These are phyloP conservation scores for Orbicella faveolata DNA, from an alignment of 64 coral and sea anemone genomes.

Conservation along the genomic window DNA sequence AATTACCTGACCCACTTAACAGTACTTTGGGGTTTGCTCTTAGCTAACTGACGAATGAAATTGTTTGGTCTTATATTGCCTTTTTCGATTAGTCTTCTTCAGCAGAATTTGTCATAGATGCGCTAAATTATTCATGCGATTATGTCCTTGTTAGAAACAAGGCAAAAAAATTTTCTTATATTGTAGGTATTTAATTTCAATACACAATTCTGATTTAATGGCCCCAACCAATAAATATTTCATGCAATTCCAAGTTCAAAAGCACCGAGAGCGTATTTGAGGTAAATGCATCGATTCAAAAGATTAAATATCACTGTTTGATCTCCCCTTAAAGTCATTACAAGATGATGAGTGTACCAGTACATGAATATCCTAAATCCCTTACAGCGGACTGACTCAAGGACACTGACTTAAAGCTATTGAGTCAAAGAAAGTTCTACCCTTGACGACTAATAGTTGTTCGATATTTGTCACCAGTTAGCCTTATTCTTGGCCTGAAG, in stretches of 20 bases:
- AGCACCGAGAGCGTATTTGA: background rate
- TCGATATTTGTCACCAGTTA: too few relatives aligned
- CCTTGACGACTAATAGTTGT: too few relatives aligned
- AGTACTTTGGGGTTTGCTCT: background rate
- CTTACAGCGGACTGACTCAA: too few relatives aligned
- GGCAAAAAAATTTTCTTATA: background rate
- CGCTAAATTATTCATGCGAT: background rate
- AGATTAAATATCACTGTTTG: background rate
- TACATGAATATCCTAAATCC: too few relatives aligned
- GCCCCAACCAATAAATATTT: background rate
- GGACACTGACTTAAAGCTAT: too few relatives aligned
- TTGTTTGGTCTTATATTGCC: background rate
- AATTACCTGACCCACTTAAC: background rate
- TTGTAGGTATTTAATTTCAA: background rate
- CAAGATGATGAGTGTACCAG: too few relatives aligned
- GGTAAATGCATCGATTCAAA: background rate
- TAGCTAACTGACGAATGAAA: background rate
- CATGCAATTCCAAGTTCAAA: background rate
- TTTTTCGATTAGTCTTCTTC: background rate
- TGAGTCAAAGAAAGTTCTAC: too few relatives aligned
- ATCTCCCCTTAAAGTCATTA: background rate
- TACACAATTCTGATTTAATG: background rate
- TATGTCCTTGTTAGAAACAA: background rate
- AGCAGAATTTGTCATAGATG: background rate
- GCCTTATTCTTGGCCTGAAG: too few relatives aligned